Base-by-base conservation (phyloP, 2,888 invertebrate genomes). In the Platycheirus albimanus region DNA sequence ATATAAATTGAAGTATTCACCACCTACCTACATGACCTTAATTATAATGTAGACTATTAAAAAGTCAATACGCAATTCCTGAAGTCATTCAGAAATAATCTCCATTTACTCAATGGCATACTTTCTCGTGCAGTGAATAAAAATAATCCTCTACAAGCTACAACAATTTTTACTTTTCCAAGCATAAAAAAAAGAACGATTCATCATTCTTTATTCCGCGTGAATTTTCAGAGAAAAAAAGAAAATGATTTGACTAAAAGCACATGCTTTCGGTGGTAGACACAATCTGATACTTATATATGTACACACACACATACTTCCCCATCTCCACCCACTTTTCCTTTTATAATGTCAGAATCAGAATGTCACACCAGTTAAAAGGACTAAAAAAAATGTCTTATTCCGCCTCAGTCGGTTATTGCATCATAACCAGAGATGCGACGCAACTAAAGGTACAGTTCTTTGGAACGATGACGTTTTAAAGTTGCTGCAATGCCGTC, bases 191-290 rank as follows among this genome's bases (percentile, higher is more conserved):
- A 30, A 51, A 51, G 10, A 0, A 10, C 56, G 13, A 56, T 38
- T 56, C 56, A 56, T 56, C 56, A 56, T 20, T 38, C 20, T 56
- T 36, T 38, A 20, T 13, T 13, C 20, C 20, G n/a, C 36, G 11
- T 28, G 38, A 56, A 41, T 28, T 41, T 58, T 43, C 24, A 4
- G 24, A 24, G 13, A 41, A 38, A 38, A 41, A 11, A 5, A 5
- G n/a, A 19, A 45, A n/a, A 11, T 13, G 1, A 7, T 58, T 58
- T 11, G 10, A 28, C 4, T 61, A 19, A 19, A 61, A 61, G 61
- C 61, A 61, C 61, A 61, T 61, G 61, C 45, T 61, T 61, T 61
- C n/a, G 11, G 6, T 17, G 20, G 58, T 15, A 43, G 58, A 61
- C 58, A 43, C 58, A 58, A 28, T 15, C 41, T 17, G 7, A 30